Base-by-base conservation (phyloP, 2,113 vertebrate genomes). In the Ahaetulla prasina region DNA sequence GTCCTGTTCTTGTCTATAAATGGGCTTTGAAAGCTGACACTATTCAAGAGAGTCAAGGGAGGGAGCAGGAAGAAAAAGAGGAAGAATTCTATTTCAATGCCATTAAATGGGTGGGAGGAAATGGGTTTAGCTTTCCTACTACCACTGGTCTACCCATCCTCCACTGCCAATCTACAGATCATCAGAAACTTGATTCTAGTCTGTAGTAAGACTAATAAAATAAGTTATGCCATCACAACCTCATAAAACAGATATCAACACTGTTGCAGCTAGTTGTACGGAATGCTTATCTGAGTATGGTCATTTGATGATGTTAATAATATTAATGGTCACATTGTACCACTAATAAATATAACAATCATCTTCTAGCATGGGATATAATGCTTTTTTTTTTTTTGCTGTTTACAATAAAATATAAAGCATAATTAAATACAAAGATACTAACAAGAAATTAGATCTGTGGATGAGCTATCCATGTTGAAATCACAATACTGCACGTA, bases 31-130 rank as follows among this genome's bases (percentile, higher is more conserved):
- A 92, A 93, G 10, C 47, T 91, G 53, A 49, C 22, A n/a, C 43
- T 91, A 2, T n/a, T 55, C 18, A 45, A 57, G 43, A 18, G 80
- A 86, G 25, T 43, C 0, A 11, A 25, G 27, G 84, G 8, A 30
- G 94, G 92, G n/a, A 91, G 91, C 86, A 55, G 23, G 89, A 95
- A 93, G 50, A 94, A 89, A 89, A 92, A 52, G 10, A 54, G 55
- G 10, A 3, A 3, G 18, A 16, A 53, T 18, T 89, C 92, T 88
- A 12, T 55, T 88, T 55, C 53, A 55, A 90, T 0, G 1, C 52
- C 87, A 86, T 6, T 30, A 39, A 89, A 89, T 25, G 18, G 27
- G 50, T 45, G 22, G 39, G 39, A 23, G 22, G 20, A 85, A 45
- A 85, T 43, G 80, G 80, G 39, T 47, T 25, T 43, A 85, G 16